These are phyloP conservation scores for Diceros bicornis DNA, from an alignment of 2,797 vertebrate species.

Conservation along the genomic window DNA sequence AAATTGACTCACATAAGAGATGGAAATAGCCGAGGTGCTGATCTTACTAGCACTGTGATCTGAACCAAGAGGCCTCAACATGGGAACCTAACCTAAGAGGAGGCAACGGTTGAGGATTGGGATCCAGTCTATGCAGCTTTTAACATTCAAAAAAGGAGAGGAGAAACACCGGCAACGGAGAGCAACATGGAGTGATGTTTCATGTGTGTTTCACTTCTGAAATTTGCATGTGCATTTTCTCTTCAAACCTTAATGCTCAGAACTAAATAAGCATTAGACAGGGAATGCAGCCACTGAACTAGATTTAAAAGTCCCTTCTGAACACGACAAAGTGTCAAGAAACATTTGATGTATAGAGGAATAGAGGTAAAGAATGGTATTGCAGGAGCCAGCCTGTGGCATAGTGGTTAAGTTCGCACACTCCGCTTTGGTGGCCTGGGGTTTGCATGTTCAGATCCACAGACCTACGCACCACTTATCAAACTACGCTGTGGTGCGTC, in stretches of 20 bases:
- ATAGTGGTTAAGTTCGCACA: no score
- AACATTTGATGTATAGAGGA: not conserved
- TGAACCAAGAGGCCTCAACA: not conserved
- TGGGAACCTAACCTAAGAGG: not conserved
- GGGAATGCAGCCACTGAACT: not conserved
- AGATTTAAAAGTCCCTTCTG: not conserved
- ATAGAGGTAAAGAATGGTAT: not conserved
- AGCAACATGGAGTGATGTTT: not conserved
- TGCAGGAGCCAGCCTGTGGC: no score
- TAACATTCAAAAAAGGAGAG: not conserved
- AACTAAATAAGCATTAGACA: not conserved
- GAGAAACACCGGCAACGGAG: not conserved
- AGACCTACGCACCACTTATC: no score
- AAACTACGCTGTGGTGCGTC: no score
- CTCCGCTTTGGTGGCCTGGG: no score
- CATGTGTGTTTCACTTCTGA: not conserved
- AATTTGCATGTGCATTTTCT: not conserved
- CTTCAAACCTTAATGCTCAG: not conserved
- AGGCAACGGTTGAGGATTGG: not conserved
- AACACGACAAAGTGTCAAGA: not conserved
- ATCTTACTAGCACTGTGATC: not conserved
- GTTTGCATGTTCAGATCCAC: no score
- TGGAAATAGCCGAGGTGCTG: not conserved
- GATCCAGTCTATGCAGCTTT: not conserved
- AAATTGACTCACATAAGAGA: not conserved